phyloP scores from a whole-genome alignment of 2,888 invertebrate species.

The Catocala fraxini region DNA sequence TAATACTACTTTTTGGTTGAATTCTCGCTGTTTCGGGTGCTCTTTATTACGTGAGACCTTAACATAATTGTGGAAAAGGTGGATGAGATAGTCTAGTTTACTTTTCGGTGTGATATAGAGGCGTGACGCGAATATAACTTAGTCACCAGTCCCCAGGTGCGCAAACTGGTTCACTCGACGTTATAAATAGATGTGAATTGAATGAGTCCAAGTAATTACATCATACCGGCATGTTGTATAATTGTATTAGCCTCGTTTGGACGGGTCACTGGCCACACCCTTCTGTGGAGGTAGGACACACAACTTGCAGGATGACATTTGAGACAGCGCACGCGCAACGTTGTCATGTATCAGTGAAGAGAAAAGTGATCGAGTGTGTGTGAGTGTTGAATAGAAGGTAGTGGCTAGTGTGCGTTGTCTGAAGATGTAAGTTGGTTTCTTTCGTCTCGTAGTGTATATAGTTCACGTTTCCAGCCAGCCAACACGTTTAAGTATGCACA shows the following conservation, averaged over 20 bases:
- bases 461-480: too few relatives aligned
- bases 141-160: too few relatives aligned
- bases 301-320: not conserved
- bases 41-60: too few relatives aligned
- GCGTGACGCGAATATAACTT: too few relatives aligned
- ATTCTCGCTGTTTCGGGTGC: too few relatives aligned
- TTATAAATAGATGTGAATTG: constrained; percentile 73
- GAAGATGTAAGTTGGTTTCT: not conserved
- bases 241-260: constrained; percentile 58
- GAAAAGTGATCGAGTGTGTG: not conserved
- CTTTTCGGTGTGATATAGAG: too few relatives aligned
- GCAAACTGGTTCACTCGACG: constrained; percentile 1
- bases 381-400: not conserved
- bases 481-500: too few relatives aligned
- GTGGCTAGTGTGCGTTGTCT: not conserved
- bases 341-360: not conserved
- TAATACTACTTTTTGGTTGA: too few relatives aligned
- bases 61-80: too few relatives aligned
- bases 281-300: constrained; percentile 14
- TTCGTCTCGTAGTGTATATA: too few relatives aligned
- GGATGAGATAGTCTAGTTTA: too few relatives aligned
- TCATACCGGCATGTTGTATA: constrained; percentile 62
- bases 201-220: constrained; percentile 65
- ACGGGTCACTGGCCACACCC: constrained; percentile 30
- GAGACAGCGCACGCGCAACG: constrained; percentile 6